Percentiles rank a stretch among this genome's conserved stretches.
These are phyloP conservation scores for Sebastes taczanowskii DNA, from an alignment of 2,797 vertebrate genomes.

Conservation along the genomic window DNA sequence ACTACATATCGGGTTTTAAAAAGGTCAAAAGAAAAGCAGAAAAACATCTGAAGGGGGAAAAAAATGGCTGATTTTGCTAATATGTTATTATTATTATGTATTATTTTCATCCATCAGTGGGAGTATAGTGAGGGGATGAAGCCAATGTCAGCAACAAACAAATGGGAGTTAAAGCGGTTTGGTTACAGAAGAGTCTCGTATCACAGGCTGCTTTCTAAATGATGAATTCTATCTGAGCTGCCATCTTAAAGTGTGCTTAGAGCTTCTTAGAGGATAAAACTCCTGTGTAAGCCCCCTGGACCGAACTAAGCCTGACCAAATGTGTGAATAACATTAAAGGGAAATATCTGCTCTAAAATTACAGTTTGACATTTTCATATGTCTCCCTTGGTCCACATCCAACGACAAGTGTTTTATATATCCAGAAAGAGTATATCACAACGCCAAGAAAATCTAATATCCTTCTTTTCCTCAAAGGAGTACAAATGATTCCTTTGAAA, in stretches of 20 bases:
- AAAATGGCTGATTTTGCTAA: background rate
- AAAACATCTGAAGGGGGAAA: background rate
- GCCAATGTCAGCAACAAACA: background rate
- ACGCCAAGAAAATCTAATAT: conserved; percentile 47
- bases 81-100: background rate
- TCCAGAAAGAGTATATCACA: conserved; percentile 34
- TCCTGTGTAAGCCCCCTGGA: conserved; percentile 21
- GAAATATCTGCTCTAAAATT: conserved; percentile 53
- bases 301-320: conserved; percentile 31
- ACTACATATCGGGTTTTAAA: background rate
- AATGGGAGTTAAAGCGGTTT: background rate
- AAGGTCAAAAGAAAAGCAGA: background rate
- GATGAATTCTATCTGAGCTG: conserved; percentile 38
- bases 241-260: conserved; percentile 32
- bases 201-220: conserved; percentile 40
- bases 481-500: conserved; percentile 16
- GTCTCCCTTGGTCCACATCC: conserved; percentile 51
- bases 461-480: conserved; percentile 11
- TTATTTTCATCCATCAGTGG: background rate
- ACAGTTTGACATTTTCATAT: conserved; percentile 52
- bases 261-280: conserved; percentile 42
- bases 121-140: background rate
- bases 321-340: conserved; percentile 52
- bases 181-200: background rate
- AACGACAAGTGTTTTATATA: conserved; percentile 46